A percentile compares a stretch with the other conserved stretches of the same genome.
Conservation (phyloP, 2,888 invertebrate genomes). For the Teleogryllus oceanicus region DNA sequence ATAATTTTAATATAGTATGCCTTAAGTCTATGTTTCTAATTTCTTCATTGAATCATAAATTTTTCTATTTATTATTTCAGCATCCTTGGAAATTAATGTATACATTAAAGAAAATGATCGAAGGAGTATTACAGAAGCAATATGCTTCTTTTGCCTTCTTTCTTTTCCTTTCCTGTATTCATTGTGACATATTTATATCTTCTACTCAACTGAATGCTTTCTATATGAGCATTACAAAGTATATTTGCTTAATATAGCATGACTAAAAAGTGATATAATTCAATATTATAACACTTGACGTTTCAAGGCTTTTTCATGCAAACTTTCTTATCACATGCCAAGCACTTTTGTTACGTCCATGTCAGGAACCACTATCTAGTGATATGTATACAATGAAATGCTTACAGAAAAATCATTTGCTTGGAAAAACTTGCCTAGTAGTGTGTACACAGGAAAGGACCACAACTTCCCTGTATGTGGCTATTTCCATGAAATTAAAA, state of each 20-base stretch:
- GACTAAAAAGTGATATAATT: neutral
- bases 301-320: neutral
- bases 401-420: neutral
- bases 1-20: no score
- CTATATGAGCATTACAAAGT: neutral
- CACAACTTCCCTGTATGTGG: neutral
- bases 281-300: neutral
- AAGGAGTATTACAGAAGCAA: no score
- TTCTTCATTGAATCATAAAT: no score
- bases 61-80: no score
- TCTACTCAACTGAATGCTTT: neutral
- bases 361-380: neutral
- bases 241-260: neutral
- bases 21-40: no score
- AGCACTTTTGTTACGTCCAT: constrained; percentile 10
- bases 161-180: no score
- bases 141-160: no score
- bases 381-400: constrained; percentile 9
- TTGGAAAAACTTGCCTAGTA: constrained; percentile 18
- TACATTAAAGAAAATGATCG: no score
- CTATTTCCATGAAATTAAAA: neutral
- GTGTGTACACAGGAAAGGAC: constrained; percentile 8
- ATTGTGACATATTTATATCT: neutral
- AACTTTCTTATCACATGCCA: neutral
- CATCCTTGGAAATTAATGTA: no score